Base-by-base conservation (phyloP, 2,113 vertebrate genomes). In the Mola mola region DNA sequence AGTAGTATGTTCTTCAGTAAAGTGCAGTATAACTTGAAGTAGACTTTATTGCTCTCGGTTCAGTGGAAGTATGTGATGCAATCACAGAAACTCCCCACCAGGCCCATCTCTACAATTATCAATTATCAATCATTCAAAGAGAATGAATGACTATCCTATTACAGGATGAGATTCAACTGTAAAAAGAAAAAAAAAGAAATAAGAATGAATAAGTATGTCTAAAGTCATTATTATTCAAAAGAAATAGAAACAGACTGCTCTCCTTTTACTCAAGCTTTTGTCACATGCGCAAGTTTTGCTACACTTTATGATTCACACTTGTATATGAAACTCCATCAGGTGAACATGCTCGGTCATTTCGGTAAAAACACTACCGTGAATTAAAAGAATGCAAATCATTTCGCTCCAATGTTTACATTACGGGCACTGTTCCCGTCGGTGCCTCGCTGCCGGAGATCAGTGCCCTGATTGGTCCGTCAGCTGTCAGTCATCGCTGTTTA, bases 401-500 rank as follows among this genome's bases (percentile, higher is more conserved):
- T 21, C 6, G 51, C 57, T 47, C 56, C 51, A 16, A 24, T 85
- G 82, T 87, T 87, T 83, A 87, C 82, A 83, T 79, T 59, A 66
- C 66, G 20, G 29, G 22, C 31, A 20, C 9, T 16, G 25, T 21
- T 66, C 28, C 31, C 1, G 19, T 49, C 17, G 43, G 58, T 38
- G 21, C 21, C 16, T 22, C 24, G 3, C 22, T 37, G 13, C 20
- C 59, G 6, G 24, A 21, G 42, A 19, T 19, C 59, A 20, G 13
- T 0, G 5, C n/a, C 0, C 63, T 63, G 75, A 91, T 91, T 92
- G 90, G 89, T 20, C 42, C 6, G 13, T 3, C 1, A 1, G 0
- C 8, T 72, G 86, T 85, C 88, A 89, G 28, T 73, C 83, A 73
- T 9, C 48, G 84, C 88, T 92, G 91, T 92, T 92, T 91, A 91